A percentile compares a stretch with the other conserved stretches of the same genome.
phyloP scores from a whole-genome alignment of 2,888 invertebrate species.

The Lycocerus yunnanus region DNA sequence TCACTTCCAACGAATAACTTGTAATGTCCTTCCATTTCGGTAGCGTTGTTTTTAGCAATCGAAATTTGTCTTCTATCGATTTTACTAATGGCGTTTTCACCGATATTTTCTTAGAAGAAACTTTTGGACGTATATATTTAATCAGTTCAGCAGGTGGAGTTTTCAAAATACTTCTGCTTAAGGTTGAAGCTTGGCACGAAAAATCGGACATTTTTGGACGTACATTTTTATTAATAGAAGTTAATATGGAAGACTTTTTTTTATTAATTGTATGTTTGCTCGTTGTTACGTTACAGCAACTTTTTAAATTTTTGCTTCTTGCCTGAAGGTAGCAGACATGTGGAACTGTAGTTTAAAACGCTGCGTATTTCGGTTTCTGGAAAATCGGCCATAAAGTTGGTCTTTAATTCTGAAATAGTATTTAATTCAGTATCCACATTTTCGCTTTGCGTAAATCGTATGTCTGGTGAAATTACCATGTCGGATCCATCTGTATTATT shows the following conservation, averaged over 20 bases:
- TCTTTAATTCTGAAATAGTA: neutral
- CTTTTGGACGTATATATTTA: neutral
- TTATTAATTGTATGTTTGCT: neutral
- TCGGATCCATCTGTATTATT: neutral
- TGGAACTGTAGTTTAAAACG: conserved; percentile 12
- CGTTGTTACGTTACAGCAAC: neutral
- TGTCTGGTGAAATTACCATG: neutral
- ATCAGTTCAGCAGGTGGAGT: conserved; percentile 4
- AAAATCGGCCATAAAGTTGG: conserved; percentile 13
- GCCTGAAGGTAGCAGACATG: neutral
- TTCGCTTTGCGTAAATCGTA: neutral
- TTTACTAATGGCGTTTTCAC: neutral
- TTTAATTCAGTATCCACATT: neutral
- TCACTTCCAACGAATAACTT: neutral
- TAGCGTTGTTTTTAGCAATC: neutral
- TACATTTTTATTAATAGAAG: neutral
- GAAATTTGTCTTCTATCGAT: neutral
- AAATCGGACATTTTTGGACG: conserved; percentile 11
- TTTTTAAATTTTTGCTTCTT: neutral
- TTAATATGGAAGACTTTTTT: neutral
- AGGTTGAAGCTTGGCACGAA: conserved; percentile 19
- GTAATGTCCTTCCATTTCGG: neutral
- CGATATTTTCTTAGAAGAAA: neutral
- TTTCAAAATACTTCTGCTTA: conserved; percentile 16
- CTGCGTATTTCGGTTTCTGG: conserved; percentile 17